Base-by-base conservation (phyloP, 2,113 vertebrate genomes). In the Cyprinodon variegatus region DNA sequence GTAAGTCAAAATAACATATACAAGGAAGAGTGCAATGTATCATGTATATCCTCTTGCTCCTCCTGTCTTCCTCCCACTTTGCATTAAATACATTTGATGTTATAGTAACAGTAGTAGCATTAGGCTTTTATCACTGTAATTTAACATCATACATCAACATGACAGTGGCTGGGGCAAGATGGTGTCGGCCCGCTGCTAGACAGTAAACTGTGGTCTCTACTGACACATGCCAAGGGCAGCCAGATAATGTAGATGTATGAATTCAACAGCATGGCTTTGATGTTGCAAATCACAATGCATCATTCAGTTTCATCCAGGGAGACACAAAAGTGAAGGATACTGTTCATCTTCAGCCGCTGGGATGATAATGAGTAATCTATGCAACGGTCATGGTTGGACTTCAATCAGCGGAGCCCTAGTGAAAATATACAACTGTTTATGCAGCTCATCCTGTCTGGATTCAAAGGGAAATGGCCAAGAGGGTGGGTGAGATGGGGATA, bases 211-310 rank as follows among this genome's bases (percentile, higher is more conserved):
- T 75, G 66, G 74, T 85, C 67, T 69, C 70, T 61, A 61, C 72
- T 76, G 85, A 90, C 84, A 84, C 68, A 76, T 46, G 77, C 86
- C 88, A 87, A 90, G 89, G 90, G 88, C 85, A 83, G 85, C 62
- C 72, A 50, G 84, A 87, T 90, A 86, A 91, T 85, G 83, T 81
- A 85, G 86, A 90, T 82, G 79, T 84, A 84, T 91, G 82, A 90
- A 92, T 93, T 89, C 92, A 92, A 88, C 84, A 87, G 81, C 75
- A 60, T 64, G 71, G 83, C 84, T 92, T 87, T 87, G 86, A 88
- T 82, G 81, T 76, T 81, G 77, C 67, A 65, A 70, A 90, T 91
- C 81, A 87, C 70, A 68, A 83, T 74, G 88, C 81, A 88, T 90
- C 88, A 84, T 87, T 88, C 85, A 84, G 87, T 80, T 64, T 61